Percentiles rank a stretch among this genome's conserved stretches.
These are phyloP conservation scores for Phyllotis vaccarum DNA, from an alignment of 2,797 vertebrate genomes.

Conservation along the genomic window DNA sequence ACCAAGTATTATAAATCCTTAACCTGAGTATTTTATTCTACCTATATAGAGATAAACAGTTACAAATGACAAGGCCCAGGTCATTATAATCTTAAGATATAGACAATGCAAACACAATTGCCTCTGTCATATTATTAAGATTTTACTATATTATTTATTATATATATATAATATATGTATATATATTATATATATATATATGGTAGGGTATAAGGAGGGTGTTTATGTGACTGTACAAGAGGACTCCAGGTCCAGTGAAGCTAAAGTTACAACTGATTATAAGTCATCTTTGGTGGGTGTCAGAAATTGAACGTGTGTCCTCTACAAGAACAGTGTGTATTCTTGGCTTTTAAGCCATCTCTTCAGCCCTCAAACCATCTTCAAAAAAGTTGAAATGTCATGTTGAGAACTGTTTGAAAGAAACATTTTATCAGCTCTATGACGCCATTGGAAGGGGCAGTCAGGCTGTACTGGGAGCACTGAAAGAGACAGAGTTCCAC, in stretches of 20 bases:
- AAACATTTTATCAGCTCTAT: background rate
- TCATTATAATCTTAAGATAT: background rate
- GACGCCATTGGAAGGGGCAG: background rate
- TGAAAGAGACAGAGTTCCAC: background rate
- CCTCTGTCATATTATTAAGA: background rate
- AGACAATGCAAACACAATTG: background rate
- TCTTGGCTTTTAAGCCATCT: background rate
- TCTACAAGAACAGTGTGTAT: background rate
- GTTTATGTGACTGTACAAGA: background rate
- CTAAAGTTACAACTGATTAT: background rate
- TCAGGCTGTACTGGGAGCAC: background rate
- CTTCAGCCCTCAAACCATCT: background rate
- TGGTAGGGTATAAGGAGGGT: background rate
- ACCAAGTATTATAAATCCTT: background rate
- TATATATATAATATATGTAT: too few relatives aligned
- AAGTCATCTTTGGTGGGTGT: background rate
- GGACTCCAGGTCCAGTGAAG: too few relatives aligned
- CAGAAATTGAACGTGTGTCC: background rate
- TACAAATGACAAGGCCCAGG: background rate
- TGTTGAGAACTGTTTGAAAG: constrained; percentile 12
- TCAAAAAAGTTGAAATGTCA: constrained; percentile 7
- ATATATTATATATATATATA: background rate
- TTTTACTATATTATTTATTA: background rate
- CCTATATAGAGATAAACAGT: background rate
- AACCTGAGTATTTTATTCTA: background rate